phyloP scores from a whole-genome alignment of 2,888 invertebrate species.

The Plemyria rubiginata region DNA sequence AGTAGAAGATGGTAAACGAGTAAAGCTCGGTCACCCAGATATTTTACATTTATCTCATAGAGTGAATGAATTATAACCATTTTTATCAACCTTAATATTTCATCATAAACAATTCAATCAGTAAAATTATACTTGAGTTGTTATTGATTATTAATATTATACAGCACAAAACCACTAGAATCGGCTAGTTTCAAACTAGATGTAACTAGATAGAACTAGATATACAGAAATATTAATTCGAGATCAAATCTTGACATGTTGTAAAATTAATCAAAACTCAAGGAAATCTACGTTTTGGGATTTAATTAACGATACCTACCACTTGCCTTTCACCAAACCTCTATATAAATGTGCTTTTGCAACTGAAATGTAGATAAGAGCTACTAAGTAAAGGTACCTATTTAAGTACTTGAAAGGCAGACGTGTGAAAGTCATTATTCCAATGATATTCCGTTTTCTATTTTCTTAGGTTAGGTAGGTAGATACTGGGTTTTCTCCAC shows the following conservation, averaged over 20 bases:
- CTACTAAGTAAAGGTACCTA: no score
- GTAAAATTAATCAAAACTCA: conserved; percentile 39
- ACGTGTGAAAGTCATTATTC: conserved; percentile 21
- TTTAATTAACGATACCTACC: conserved; percentile 35
- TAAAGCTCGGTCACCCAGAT: no score
- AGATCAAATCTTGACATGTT: conserved; percentile 32
- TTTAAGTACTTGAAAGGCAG: conserved; percentile 23
- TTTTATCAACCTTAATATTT: background rate
- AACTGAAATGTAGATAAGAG: conserved; percentile 25
- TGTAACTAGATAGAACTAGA: conserved; percentile 20
- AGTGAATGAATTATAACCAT: background rate
- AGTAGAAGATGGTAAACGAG: no score
- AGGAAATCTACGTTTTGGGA: conserved; percentile 41
- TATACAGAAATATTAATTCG: conserved; percentile 34
- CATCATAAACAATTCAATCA: background rate
- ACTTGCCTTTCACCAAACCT: conserved; percentile 39
- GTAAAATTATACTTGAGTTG: background rate
- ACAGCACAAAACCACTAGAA: conserved; percentile 1
- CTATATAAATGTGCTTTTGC: conserved; percentile 27
- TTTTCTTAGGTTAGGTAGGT: conserved; percentile 13
- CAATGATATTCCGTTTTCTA: conserved; percentile 17
- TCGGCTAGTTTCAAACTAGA: background rate
- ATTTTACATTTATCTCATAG: no score
- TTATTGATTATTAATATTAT: background rate
- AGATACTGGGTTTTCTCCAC: conserved; percentile 2